A percentile compares a stretch with the other conserved stretches of the same genome.
phyloP scores from a whole-genome alignment of 1,140 invertebrate species.

The Aphidius ervi region DNA sequence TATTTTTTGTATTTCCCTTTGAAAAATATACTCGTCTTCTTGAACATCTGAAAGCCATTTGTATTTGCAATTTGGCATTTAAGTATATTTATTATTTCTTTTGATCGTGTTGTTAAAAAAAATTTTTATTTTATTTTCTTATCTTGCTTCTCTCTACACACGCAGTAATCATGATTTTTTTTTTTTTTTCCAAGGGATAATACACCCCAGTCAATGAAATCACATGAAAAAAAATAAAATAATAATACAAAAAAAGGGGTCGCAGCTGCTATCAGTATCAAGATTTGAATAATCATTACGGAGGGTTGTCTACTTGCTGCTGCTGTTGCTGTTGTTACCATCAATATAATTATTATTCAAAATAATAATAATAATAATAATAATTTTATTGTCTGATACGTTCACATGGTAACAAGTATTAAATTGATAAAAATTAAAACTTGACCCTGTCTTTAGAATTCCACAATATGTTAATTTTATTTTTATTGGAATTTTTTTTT shows the following conservation, averaged over 20 bases:
- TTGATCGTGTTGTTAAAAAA: conserved; percentile 19
- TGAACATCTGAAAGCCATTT: conserved; percentile 8
- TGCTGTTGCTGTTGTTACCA: no score
- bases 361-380: no score
- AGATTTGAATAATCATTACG: no score
- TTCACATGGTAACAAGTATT: no score
- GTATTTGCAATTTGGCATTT: conserved; percentile 34
- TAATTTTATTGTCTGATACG: no score
- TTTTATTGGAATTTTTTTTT: no score
- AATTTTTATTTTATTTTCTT: background rate
- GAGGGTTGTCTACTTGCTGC: no score
- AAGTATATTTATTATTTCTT: conserved; percentile 17
- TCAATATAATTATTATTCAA: no score
- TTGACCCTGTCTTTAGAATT: no score
- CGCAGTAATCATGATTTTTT: conserved; percentile 5
- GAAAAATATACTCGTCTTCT: conserved; percentile 10
- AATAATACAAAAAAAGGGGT: background rate
- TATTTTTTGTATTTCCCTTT: conserved; percentile 1
- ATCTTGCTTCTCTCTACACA: conserved; percentile 6
- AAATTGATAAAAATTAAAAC: no score
- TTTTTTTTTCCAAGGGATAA: conserved; percentile 4
- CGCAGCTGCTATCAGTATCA: conserved; percentile 32
- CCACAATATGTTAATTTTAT: no score
- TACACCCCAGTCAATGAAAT: background rate
- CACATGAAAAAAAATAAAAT: background rate